These are phyloP conservation scores for Phrynosoma platyrhinos DNA, from an alignment of 2,113 vertebrate genomes.

Conservation along the genomic window DNA sequence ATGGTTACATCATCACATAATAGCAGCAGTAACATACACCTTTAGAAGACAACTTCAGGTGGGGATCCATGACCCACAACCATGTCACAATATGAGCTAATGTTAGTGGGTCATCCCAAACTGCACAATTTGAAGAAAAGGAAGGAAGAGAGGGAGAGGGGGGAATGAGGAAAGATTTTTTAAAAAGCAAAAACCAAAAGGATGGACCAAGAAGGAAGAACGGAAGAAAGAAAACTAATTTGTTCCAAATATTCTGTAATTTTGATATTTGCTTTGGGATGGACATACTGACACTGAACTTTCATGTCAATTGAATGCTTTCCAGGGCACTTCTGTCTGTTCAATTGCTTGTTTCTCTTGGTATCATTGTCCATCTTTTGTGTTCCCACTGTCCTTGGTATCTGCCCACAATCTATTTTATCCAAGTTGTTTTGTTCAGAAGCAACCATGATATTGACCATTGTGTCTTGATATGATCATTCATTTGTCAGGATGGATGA, in stretches of 20 bases:
- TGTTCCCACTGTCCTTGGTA: too few species aligned
- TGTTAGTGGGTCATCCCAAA: background rate
- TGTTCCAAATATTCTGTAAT: background rate
- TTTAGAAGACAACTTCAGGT: background rate
- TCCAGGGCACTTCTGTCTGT: background rate
- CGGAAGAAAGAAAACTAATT: background rate
- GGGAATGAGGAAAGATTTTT: too few species aligned
- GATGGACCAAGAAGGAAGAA: background rate
- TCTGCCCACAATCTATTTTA: background rate
- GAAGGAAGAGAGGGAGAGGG: background rate
- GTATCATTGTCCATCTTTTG: too few species aligned
- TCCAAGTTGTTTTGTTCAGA: background rate
- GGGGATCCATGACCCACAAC: background rate
- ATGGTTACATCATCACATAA: conserved; percentile 12
- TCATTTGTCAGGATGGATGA: background rate
- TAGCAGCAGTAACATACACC: background rate
- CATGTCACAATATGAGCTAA: background rate
- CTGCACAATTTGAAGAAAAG: background rate
- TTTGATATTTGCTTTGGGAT: background rate
- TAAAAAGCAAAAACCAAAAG: background rate
- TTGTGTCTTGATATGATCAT: background rate
- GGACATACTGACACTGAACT: background rate
- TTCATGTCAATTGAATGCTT: background rate
- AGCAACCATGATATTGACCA: background rate
- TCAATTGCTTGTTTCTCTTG: background rate